Conservation (phyloP, 1,140 invertebrate species). For the Halictus rubicundus region DNA sequence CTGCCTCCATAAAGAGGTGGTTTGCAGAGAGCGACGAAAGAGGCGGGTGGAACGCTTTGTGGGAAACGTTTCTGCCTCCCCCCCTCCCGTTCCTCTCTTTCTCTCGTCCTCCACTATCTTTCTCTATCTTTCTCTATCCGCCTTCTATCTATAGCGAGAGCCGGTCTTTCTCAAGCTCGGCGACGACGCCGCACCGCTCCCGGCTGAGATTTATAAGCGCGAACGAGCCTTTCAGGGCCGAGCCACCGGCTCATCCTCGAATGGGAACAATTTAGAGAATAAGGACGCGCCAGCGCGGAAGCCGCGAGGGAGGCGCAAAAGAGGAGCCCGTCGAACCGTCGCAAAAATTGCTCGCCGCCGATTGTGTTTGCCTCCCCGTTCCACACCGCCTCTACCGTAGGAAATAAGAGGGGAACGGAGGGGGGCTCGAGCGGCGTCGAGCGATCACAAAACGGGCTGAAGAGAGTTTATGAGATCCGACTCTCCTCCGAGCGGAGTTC, state of each 20-base stretch:
- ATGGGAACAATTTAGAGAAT: constrained; percentile 76
- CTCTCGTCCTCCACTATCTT: constrained; percentile 1
- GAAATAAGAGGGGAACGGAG: not conserved
- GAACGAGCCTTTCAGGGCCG: constrained; percentile 72
- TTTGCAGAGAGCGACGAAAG: constrained; percentile 50
- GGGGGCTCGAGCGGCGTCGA: not conserved
- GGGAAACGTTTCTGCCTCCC: constrained; percentile 58
- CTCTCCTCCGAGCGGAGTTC: constrained; percentile 19
- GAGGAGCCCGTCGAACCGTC: constrained; percentile 23
- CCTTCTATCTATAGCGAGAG: constrained; percentile 25
- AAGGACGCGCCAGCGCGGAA: constrained; percentile 58
- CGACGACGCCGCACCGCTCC: constrained; percentile 41
- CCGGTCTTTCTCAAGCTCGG: constrained; percentile 21
- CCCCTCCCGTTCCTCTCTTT: not conserved
- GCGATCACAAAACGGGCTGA: no score
- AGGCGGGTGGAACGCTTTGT: constrained; percentile 61
- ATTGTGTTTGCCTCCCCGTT: constrained; percentile 16
- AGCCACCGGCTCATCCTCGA: constrained; percentile 69
- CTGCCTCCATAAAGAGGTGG: constrained; percentile 64
- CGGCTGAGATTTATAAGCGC: constrained; percentile 76
- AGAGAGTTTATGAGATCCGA: constrained; percentile 39
- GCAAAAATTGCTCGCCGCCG: constrained; percentile 53
- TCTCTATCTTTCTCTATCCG: no score
- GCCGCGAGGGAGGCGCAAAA: constrained; percentile 1
- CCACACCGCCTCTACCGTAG: not conserved